phyloP scores from a whole-genome alignment of 2,888 invertebrate species.

The Cremastinae sp. region DNA sequence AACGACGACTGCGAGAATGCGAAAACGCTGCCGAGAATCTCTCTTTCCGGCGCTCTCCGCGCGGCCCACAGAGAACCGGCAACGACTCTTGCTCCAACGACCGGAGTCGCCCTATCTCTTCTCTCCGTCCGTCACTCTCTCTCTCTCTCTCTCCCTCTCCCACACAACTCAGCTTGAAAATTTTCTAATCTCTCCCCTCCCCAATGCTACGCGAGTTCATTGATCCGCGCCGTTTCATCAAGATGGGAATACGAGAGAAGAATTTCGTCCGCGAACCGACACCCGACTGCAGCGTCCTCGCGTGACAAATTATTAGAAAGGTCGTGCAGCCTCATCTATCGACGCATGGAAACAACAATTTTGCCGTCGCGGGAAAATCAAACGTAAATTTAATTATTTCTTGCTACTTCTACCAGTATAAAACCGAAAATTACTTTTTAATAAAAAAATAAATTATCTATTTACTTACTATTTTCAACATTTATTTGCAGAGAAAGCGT shows the following conservation, averaged over 20 bases:
- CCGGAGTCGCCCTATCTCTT: conserved; percentile 38
- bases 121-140: conserved; percentile 30
- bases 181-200: conserved; percentile 46
- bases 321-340: conserved; percentile 11
- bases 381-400: background rate
- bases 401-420: background rate
- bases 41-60: conserved; percentile 42
- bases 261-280: background rate
- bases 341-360: conserved; percentile 17
- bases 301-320: background rate
- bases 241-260: conserved; percentile 12
- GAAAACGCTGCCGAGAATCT: conserved; percentile 39
- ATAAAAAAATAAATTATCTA: too few species aligned
- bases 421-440: background rate
- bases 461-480: background rate
- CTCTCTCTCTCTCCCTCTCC: background rate
- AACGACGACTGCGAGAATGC: conserved; percentile 54
- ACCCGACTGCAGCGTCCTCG: conserved; percentile 8
- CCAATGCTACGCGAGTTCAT: conserved; percentile 48
- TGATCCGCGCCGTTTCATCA: conserved; percentile 54
- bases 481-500: background rate
- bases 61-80: conserved; percentile 51
- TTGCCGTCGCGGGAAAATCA: conserved; percentile 39
- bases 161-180: conserved; percentile 25
- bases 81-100: conserved; percentile 39